Evolutionary conservation across 2,113 vertebrate genomes (phyloP).

Genomic region (Muscicapa adusta): DNA sequence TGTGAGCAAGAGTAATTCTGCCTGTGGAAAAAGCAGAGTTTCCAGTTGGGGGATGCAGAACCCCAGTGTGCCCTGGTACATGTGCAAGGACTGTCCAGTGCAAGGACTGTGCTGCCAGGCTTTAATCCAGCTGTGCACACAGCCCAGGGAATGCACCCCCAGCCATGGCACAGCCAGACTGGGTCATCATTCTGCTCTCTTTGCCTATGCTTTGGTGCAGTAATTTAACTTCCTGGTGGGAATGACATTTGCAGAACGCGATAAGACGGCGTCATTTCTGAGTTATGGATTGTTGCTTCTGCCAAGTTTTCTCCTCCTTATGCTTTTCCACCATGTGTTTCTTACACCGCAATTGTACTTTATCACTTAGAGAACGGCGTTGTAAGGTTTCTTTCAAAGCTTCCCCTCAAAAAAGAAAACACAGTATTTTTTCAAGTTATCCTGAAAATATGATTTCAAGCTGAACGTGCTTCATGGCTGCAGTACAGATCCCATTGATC

Average conservation of each 20-base stretch:
- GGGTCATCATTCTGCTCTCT: not conserved
- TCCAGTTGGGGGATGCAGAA: not conserved
- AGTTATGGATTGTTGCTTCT: not conserved
- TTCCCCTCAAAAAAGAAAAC: constrained; percentile 6
- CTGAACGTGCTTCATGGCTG: constrained; percentile 25
- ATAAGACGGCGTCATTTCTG: not conserved
- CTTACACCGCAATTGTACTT: not conserved
- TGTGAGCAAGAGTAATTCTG: not conserved
- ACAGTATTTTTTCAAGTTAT: constrained; percentile 25
- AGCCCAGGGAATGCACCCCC: not conserved
- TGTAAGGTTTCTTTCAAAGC: constrained; percentile 36
- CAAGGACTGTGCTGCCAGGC: not conserved
- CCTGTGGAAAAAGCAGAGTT: not conserved
- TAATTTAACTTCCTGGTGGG: not conserved
- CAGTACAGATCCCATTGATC: constrained; percentile 9
- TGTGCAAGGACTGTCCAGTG: not conserved
- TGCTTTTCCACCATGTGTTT: not conserved
- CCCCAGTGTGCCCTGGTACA: rapidly evolving
- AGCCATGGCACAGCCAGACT: not conserved
- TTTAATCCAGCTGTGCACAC: not conserved
- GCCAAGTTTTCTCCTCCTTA: constrained; percentile 11
- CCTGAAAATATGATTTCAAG: constrained; percentile 51
- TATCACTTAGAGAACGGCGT: not conserved
- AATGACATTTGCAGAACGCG: not conserved
- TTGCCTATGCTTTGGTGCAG: not conserved